phyloP scores from a whole-genome alignment of 2,888 invertebrate species.

The Anarsia innoxiella region DNA sequence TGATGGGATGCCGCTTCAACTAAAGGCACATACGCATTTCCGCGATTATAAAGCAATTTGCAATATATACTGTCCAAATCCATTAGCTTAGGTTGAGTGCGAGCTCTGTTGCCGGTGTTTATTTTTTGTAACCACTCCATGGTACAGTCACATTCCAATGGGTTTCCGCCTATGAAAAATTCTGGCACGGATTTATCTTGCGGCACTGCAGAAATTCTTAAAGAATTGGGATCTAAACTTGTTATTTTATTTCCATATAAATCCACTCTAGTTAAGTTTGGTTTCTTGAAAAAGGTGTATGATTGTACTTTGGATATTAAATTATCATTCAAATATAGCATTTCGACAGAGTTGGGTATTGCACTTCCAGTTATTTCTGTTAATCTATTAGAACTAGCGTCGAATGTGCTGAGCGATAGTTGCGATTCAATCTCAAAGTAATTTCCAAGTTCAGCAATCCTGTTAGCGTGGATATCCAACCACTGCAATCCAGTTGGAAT shows the following conservation, averaged over 20 bases:
- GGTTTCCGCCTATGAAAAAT: constrained; percentile 90
- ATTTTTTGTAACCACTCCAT: constrained; percentile 94
- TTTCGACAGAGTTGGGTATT: constrained; percentile 88
- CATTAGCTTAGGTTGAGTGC: constrained; percentile 87
- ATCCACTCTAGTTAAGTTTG: constrained; percentile 87
- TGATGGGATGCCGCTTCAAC: constrained; percentile 87
- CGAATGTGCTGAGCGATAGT: constrained; percentile 85
- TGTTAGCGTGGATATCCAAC: constrained; percentile 90
- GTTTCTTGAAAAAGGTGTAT: constrained; percentile 90
- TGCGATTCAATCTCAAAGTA: constrained; percentile 89
- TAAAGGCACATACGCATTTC: constrained; percentile 82
- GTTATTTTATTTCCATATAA: constrained; percentile 87
- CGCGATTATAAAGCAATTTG: constrained; percentile 85
- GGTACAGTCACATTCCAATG: constrained; percentile 90
- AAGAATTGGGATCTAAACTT: constrained; percentile 82
- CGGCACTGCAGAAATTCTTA: constrained; percentile 84
- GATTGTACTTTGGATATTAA: constrained; percentile 88
- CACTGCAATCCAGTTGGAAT: constrained; percentile 89
- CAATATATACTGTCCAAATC: constrained; percentile 90
- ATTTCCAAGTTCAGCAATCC: constrained; percentile 88
- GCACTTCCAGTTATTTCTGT: constrained; percentile 88
- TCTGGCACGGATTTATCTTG: constrained; percentile 83
- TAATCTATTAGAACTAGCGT: constrained; percentile 87
- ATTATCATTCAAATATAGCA: constrained; percentile 87
- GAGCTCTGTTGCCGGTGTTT: constrained; percentile 82